Evolutionary conservation across 2,888 invertebrate species (phyloP).

Genomic region (Bembecia ichneumoniformis): DNA sequence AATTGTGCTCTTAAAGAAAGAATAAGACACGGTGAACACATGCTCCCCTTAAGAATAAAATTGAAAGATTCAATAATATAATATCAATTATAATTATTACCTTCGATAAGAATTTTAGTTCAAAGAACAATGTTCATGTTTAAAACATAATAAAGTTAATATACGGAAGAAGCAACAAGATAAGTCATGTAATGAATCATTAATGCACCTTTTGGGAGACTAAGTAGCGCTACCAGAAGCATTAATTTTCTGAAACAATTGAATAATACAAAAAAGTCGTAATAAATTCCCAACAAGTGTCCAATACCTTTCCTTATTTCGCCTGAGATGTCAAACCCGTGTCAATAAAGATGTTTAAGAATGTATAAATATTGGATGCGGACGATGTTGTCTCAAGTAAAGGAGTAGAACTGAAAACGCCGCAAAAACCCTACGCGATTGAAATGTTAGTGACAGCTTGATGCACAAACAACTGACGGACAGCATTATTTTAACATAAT

Average conservation of each 20-base stretch:
- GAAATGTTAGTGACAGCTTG: conserved; percentile 68
- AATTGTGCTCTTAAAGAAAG: no score
- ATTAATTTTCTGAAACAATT: conserved; percentile 10
- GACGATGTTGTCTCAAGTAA: conserved; percentile 29
- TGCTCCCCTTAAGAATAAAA: no score
- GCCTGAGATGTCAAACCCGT: conserved; percentile 49
- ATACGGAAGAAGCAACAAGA: not conserved
- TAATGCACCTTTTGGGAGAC: conserved; percentile 3
- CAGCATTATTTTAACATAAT: conserved; percentile 69
- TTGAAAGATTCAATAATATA: no score
- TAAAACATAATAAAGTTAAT: no score
- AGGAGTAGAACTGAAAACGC: conserved; percentile 47
- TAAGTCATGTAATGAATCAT: conserved; percentile 2
- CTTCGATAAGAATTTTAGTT: no score
- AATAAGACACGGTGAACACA: no score
- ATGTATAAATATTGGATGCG: conserved; percentile 59
- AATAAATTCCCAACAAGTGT: conserved; percentile 37
- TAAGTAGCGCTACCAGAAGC: conserved; percentile 7
- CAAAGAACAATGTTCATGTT: no score
- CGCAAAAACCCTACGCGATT: conserved; percentile 61
- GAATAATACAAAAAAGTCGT: conserved; percentile 19
- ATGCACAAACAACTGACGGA: conserved; percentile 66
- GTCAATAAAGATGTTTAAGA: conserved; percentile 69
- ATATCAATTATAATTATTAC: no score
- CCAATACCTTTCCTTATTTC: conserved; percentile 42